A percentile compares a stretch with the other conserved stretches of the same genome.
These are phyloP conservation scores for Abramis brama DNA, from an alignment of 2,113 vertebrate genomes.

Conservation along the genomic window DNA sequence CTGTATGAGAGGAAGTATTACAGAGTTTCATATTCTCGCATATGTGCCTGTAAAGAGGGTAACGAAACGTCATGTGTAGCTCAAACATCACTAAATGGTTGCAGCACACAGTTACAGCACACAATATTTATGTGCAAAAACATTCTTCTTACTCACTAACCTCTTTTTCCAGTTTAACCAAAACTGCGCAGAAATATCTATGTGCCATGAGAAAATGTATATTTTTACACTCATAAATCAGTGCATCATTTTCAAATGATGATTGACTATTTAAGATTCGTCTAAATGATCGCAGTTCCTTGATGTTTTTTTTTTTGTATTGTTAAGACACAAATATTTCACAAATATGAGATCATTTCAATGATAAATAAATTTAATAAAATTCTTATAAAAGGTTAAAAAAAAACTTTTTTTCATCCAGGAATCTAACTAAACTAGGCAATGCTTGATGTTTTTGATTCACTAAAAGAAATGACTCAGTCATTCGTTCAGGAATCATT, in stretches of 20 bases:
- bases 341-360: no score
- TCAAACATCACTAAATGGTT: not conserved
- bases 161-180: not conserved
- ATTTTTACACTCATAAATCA: not conserved
- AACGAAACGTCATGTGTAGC: not conserved
- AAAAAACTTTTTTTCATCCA: no score
- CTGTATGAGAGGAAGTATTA: not conserved
- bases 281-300: not conserved
- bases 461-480: not conserved
- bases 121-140: not conserved
- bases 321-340: not conserved
- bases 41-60: not conserved
- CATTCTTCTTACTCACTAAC: not conserved
- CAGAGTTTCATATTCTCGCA: not conserved
- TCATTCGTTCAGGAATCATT: not conserved
- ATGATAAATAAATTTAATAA: no score
- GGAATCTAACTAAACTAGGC: no score
- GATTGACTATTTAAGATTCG: not conserved
- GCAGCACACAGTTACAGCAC: no score
- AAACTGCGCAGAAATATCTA: no score
- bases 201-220: no score
- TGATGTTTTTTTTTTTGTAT: not conserved
- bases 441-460: not conserved
- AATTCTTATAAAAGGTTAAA: no score
- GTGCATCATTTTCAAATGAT: not conserved